A percentile compares a stretch with the other conserved stretches of the same genome.
Conservation (phyloP, 64 coral and sea anemone genomes). For the Trachythela sp. region DNA sequence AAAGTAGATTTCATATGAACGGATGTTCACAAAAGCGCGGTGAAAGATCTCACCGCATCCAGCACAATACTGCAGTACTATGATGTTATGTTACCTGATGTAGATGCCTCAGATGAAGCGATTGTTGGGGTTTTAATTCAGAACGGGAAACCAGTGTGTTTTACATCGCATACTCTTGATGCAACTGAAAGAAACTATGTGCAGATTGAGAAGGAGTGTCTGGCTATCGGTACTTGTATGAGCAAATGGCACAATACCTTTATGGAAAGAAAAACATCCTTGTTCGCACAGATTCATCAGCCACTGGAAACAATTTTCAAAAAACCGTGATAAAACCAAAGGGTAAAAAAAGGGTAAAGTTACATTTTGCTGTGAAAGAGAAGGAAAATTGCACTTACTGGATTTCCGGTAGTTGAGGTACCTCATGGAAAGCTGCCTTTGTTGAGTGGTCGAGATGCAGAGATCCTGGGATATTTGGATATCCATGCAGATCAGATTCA, state of each 20-base stretch:
- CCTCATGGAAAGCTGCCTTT: no score
- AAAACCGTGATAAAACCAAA: constrained; percentile 38
- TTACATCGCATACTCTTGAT: background rate
- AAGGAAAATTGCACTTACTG: constrained; percentile 25
- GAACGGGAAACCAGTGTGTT: constrained; percentile 25
- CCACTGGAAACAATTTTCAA: no score
- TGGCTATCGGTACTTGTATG: constrained; percentile 31
- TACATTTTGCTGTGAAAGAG: constrained; percentile 23
- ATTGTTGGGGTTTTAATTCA: background rate
- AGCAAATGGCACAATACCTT: constrained; percentile 23
- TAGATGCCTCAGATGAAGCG: constrained; percentile 29
- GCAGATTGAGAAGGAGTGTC: constrained; percentile 39
- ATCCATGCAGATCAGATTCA: no score
- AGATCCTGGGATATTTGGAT: no score
- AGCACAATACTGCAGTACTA: constrained; percentile 4
- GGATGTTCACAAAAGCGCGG: constrained; percentile 9
- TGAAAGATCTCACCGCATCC: constrained; percentile 6
- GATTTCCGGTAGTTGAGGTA: background rate
- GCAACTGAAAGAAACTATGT: constrained; percentile 15
- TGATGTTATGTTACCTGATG: constrained; percentile 1
- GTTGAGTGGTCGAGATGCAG: no score
- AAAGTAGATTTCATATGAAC: constrained; percentile 24
- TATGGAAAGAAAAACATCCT: constrained; percentile 4
- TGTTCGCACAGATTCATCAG: constrained; percentile 55
- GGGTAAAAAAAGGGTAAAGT: background rate